Evolutionary conservation across 2,113 vertebrate genomes (phyloP).

Genomic region (Aramus guarauna): DNA sequence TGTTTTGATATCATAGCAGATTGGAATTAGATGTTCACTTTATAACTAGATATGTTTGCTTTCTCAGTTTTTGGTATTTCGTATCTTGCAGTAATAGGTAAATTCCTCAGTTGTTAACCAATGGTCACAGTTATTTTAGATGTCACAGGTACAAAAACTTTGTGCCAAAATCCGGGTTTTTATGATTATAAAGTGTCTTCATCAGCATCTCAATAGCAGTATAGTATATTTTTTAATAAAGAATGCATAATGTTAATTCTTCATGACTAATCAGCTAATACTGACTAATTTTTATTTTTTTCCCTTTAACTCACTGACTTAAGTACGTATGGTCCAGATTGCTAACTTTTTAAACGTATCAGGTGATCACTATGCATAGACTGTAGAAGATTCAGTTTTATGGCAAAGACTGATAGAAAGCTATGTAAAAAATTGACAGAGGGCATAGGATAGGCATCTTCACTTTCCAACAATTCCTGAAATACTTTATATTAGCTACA

Average conservation of each 20-base stretch:
- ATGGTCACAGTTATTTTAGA: neutral
- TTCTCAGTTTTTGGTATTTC: neutral
- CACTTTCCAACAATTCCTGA: neutral
- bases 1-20: conserved; percentile 2
- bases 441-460: neutral
- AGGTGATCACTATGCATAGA: neutral
- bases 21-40: conserved; percentile 26
- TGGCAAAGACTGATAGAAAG: neutral
- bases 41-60: neutral
- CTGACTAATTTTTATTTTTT: neutral
- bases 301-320: neutral
- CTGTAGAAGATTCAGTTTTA: neutral
- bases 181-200: neutral
- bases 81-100: neutral
- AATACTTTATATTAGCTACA: neutral
- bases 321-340: neutral
- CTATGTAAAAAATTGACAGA: neutral
- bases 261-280: neutral
- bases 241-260: neutral
- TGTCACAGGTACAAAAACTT: neutral
- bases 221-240: neutral
- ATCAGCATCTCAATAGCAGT: neutral
- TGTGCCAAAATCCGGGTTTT: neutral
- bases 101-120: neutral
- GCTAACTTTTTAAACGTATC: neutral